These are phyloP conservation scores for Petrocephalus zakoni DNA, from an alignment of 2,113 vertebrate species.

Conservation along the genomic window DNA sequence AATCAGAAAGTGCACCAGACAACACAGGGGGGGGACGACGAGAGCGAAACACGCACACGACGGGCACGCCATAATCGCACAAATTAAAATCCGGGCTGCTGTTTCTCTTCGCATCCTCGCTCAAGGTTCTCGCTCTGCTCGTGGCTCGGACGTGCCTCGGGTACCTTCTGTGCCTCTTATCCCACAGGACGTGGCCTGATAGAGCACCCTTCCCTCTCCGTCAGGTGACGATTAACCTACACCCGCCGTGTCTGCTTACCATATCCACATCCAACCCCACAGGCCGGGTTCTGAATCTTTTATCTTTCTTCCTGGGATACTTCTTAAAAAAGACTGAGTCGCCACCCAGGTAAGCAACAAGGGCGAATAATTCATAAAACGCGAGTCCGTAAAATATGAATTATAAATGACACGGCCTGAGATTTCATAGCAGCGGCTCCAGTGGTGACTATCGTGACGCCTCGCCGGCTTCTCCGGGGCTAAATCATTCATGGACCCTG, in stretches of 20 bases:
- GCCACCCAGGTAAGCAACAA: not conserved
- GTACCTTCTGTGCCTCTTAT: not conserved
- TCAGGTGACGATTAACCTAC: not conserved
- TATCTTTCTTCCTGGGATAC: not conserved
- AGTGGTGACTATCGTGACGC: not conserved
- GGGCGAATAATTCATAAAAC: not conserved
- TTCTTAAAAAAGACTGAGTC: not conserved
- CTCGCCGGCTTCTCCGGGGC: not conserved
- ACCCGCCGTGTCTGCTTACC: not conserved
- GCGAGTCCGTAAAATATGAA: not conserved
- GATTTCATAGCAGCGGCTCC: not conserved
- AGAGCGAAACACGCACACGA: not conserved
- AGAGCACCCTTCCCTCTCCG: not conserved
- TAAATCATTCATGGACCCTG: not conserved
- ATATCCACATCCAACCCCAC: not conserved
- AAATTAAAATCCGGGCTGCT: not conserved
- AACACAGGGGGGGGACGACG: not conserved
- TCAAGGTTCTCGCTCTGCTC: not conserved
- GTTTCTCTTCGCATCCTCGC: too few relatives aligned
- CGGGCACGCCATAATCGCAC: not conserved
- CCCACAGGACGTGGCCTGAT: not conserved
- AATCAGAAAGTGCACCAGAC: not conserved
- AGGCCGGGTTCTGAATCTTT: not conserved
- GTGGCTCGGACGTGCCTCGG: not conserved
- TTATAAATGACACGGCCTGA: not conserved